These are phyloP conservation scores for Laspeyria flexula DNA, from an alignment of 2,888 invertebrate genomes.

Conservation along the genomic window DNA sequence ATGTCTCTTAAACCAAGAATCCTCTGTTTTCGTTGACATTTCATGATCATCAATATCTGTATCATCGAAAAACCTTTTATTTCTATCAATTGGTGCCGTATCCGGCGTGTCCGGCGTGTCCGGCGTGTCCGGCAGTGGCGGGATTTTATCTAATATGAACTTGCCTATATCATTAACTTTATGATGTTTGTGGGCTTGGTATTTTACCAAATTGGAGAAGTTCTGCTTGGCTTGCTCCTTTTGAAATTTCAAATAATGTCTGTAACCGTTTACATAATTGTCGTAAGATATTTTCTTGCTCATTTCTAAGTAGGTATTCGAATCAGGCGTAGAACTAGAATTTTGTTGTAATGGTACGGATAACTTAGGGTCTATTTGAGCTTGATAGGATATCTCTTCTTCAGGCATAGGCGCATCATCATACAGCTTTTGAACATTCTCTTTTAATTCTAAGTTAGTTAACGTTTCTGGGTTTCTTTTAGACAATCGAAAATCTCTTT, in stretches of 20 bases:
- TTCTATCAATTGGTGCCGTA: constrained; percentile 16
- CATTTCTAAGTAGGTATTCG: constrained; percentile 53
- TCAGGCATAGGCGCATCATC: constrained; percentile 45
- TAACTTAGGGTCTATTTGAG: too few species aligned
- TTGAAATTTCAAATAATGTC: constrained; percentile 72
- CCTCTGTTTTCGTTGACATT: constrained; percentile 68
- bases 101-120: background rate
- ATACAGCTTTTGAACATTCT: constrained; percentile 44
- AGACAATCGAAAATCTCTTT: constrained; percentile 22
- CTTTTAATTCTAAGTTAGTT: constrained; percentile 40
- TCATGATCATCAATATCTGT: constrained; percentile 65
- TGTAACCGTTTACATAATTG: constrained; percentile 73
- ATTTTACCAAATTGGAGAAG: constrained; percentile 68
- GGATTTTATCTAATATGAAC: constrained; percentile 70
- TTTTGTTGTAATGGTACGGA: background rate
- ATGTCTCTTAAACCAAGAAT: constrained; percentile 75
- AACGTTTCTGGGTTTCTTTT: constrained; percentile 48
- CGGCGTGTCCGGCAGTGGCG: constrained; percentile 45
- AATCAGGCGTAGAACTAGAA: background rate
- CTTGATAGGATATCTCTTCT: too few species aligned
- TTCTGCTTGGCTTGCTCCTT: constrained; percentile 60
- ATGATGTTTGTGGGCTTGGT: constrained; percentile 76
- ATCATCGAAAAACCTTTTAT: constrained; percentile 58
- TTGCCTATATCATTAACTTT: constrained; percentile 79
- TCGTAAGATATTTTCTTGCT: constrained; percentile 67